Conservation (phyloP, 92 coral and sea anemone species). For the Anthopleura xanthogrammica region DNA sequence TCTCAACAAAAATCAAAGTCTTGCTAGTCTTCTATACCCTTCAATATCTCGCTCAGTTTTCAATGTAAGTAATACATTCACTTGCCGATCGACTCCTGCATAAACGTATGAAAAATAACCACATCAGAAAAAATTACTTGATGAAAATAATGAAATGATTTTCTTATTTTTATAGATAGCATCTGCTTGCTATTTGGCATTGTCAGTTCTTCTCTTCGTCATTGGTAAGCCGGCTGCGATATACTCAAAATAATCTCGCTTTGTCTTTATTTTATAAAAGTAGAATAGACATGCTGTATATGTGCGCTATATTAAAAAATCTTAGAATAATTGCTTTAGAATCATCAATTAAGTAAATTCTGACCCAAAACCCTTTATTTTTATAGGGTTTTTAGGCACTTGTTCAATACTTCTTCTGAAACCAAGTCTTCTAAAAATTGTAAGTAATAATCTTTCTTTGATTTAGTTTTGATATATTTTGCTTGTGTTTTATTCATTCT, state of each 20-base stretch:
- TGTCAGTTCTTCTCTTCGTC: conserved; percentile 59
- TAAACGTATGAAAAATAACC: no score
- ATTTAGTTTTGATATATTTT: neutral
- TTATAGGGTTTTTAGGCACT: conserved; percentile 64
- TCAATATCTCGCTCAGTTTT: no score
- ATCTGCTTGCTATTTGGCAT: conserved; percentile 48
- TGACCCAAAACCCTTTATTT: neutral
- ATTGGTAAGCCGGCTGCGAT: conserved; percentile 46
- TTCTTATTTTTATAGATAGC: conserved; percentile 35
- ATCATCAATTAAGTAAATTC: neutral
- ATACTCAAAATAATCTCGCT: neutral
- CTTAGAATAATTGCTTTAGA: no score
- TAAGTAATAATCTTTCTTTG: conserved; percentile 16
- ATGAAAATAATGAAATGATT: neutral
- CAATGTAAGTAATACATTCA: no score
- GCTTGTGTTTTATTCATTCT: neutral
- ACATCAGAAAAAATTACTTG: neutral
- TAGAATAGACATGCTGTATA: neutral
- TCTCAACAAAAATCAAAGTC: neutral
- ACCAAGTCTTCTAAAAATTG: conserved; percentile 43
- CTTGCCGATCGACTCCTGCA: no score
- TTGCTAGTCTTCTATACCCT: no score
- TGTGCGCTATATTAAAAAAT: neutral
- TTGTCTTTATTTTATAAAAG: neutral
- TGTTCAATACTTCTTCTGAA: conserved; percentile 68